Percentiles rank a stretch among this genome's conserved stretches.
Conservation (phyloP, 2,888 invertebrate species). For the Psylliodes chrysocephalus region DNA sequence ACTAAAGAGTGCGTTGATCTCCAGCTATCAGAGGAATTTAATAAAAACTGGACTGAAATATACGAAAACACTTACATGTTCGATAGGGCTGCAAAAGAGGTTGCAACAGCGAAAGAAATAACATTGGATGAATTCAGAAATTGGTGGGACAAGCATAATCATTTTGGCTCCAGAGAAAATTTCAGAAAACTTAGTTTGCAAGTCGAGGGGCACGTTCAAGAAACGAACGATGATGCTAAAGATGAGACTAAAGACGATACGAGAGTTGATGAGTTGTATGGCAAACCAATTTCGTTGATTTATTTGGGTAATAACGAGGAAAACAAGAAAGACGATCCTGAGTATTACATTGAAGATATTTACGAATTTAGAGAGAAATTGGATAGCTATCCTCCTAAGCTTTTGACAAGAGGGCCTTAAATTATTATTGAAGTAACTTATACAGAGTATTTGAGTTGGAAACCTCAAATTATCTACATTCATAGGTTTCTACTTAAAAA, state of each 20-base stretch:
- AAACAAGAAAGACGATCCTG: conserved; percentile 15
- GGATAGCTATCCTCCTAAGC: conserved; percentile 25
- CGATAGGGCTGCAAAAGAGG: conserved; percentile 77
- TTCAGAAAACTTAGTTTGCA: conserved; percentile 68
- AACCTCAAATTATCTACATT: no score
- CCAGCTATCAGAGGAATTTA: conserved; percentile 79
- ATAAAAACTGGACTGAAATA: conserved; percentile 85
- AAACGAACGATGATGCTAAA: neutral
- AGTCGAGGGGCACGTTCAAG: conserved; percentile 58
- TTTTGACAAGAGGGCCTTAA: conserved; percentile 14
- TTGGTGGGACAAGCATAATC: conserved; percentile 68
- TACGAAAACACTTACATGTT: conserved; percentile 78
- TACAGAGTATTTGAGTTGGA: no score
- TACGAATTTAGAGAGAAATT: conserved; percentile 40
- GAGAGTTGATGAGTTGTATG: conserved; percentile 7
- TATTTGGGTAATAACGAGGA: conserved; percentile 34
- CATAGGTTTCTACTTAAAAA: no score
- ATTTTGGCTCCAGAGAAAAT: conserved; percentile 64
- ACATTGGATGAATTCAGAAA: conserved; percentile 65
- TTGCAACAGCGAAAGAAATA: conserved; percentile 68
- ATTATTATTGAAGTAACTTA: no score
- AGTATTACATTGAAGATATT: conserved; percentile 43
- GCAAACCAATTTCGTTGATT: conserved; percentile 7
- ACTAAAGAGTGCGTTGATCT: conserved; percentile 81
- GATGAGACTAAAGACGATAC: no score